Evolutionary conservation across 2,888 invertebrate species (phyloP), one percentile per base, ranked within the genome.

Genomic region (Drosophila picticornis): DNA sequence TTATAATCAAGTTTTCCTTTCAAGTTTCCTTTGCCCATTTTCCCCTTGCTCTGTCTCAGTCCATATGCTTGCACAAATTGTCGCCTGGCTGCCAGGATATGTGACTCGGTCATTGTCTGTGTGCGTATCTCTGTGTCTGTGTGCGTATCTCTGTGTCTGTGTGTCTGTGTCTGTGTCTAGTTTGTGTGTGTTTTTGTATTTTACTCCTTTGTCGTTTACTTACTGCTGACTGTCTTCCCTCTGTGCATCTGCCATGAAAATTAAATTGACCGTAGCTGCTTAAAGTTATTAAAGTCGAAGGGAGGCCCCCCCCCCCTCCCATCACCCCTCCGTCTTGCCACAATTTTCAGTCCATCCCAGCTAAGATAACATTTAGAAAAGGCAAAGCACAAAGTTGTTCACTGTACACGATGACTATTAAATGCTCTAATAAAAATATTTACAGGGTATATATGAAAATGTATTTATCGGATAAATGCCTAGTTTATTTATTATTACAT

Each of bases 1-100:
- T 91, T 92, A 91, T 91, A 92, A 91, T 92, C 86, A 92, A 91
- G 85, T 91, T 91, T 91, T 88, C 80, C 87, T 87, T 89, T 90
- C 88, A 90, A 90, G 85, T 80, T 81, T 78, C 75, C 63, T 81
- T 78, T 78, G 77, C 60, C 69, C 71, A 70, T 81, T 76, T 46
- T 56, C 7, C 7, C n/a, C 27, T 67, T 36, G 40, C 64, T 58
- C 57, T 57, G 55, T 66, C 27, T 25, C 46, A 38, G 63, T 70
- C 77, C 89, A 86, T 88, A 84, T 84, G 90, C 72, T 84, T 56
- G 80, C 74, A 78, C 80, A 80, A 83, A 86, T 88, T 83, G 88
- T 83, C 85, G 85, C 83, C 81, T 68, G 60, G 34, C 83, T 76
- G 69, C 61, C 71, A 63, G 75, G 73, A 88, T 86, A 83, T 80